Base-by-base conservation (phyloP, 1,140 invertebrate genomes). In the Drosophila grimshawi region DNA sequence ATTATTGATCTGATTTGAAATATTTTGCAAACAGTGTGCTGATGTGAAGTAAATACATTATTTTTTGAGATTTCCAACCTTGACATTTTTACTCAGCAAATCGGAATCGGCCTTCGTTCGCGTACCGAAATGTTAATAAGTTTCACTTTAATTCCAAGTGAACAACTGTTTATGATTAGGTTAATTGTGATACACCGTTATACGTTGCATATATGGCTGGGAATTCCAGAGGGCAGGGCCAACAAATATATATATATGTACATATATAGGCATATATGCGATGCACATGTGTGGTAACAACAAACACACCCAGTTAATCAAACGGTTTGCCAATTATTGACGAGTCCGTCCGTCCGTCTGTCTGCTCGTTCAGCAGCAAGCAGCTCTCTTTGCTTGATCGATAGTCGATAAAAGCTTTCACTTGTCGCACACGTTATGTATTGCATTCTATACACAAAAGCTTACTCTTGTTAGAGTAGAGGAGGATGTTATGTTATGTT, bases 21-120 rank as follows among this genome's bases (percentile, higher is more conserved):
- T 4, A 56, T 35, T 32, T 67, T 67, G 5, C 41, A 41, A 2
- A 30, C 8, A 35, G n/a, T 30, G 43, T 11, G 30, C 8, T 3
- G 7, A 63, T 32, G 6, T 35, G 19, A 39, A 51, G 27, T 32
- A 19, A 19, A 19, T 19, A 19, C 0, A 39, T 7, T 2, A 51
- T 30, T 51, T 11, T 11, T 63, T 32, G n/a, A 49, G 37, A 32
- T 32, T 5, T 39, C 4, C 19, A 51, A 33, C 45, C 60, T 63
- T 63, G 60, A 46, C 46, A 41, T 41, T 37, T 63, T 63, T 7
- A 19, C 49, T 48, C 19, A 19, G 19, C 19, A 19, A 19, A 19
- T 72, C 51, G 35, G 63, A 78, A 81, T 82, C 60, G 69, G 79
- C 80, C 80, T 81, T 82, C 69, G 61, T 29, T 74, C 48, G 60